Conservation (phyloP, 2,113 vertebrate species). For the Drymodes brunneopygia region DNA sequence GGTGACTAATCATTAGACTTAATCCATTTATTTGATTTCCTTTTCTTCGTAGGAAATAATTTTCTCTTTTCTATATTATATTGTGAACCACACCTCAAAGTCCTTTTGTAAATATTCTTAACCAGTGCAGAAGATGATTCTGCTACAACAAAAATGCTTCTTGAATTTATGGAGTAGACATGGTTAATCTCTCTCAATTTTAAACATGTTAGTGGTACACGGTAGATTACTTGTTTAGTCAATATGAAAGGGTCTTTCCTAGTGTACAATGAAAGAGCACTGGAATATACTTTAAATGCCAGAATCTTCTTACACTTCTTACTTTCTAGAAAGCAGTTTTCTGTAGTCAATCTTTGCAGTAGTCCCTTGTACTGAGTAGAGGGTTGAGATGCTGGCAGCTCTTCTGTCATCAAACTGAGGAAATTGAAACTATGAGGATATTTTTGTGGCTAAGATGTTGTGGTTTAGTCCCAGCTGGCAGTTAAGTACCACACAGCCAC, state of each 20-base stretch:
- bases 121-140: not conserved
- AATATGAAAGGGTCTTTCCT: not conserved
- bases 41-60: not conserved
- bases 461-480: not conserved
- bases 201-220: not conserved
- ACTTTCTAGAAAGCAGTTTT: not conserved
- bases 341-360: not conserved
- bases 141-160: not conserved
- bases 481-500: not conserved
- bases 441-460: not conserved
- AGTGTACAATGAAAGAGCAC: not conserved
- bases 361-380: not conserved
- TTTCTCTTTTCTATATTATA: not conserved
- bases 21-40: not conserved
- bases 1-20: not conserved
- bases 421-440: not conserved
- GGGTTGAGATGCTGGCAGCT: not conserved
- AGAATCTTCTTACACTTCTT: not conserved
- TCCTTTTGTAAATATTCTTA: not conserved
- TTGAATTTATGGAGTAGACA: not conserved
- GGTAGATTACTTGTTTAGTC: not conserved
- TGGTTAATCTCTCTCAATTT: not conserved
- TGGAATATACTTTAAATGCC: not conserved
- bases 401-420: not conserved
- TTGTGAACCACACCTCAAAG: not conserved